These are phyloP conservation scores for Thera britannica DNA, from an alignment of 2,888 invertebrate species.

Conservation along the genomic window DNA sequence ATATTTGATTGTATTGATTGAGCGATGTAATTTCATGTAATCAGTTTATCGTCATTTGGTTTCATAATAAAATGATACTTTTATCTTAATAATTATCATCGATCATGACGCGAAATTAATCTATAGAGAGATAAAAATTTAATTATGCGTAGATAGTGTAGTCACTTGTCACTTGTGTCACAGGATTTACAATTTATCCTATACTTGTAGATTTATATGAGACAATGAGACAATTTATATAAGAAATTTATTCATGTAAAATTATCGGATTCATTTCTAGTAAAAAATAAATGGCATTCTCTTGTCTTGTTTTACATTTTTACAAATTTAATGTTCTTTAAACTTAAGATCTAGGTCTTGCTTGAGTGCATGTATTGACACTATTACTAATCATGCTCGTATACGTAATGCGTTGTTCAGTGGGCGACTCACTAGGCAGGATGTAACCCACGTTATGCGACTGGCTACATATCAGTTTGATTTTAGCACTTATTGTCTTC, in stretches of 20 bases:
- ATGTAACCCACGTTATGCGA: slow-evolving; percentile 15
- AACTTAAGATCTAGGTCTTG: background rate
- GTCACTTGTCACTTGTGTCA: no score
- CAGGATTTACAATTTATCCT: no score
- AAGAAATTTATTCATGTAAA: no score
- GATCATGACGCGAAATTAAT: slow-evolving; percentile 13
- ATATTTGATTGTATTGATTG: background rate
- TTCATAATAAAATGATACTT: slow-evolving; percentile 4
- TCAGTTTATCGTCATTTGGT: slow-evolving; percentile 6
- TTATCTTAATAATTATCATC: slow-evolving; percentile 6
- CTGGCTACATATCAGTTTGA: background rate
- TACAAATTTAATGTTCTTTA: background rate
- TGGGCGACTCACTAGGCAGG: slow-evolving; percentile 10
- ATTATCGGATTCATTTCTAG: no score
- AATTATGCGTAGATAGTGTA: no score
- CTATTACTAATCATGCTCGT: slow-evolving; percentile 11
- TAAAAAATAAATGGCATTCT: no score
- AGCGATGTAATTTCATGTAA: background rate
- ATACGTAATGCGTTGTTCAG: slow-evolving; percentile 14
- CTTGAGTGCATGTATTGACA: background rate
- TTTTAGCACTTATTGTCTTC: slow-evolving; percentile 12
- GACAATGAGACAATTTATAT: no score
- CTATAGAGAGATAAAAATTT: background rate
- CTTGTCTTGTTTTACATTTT: background rate
- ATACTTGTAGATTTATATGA: no score